phyloP scores from a whole-genome alignment of 2,113 vertebrate genomes.

The Euleptes europaea region DNA sequence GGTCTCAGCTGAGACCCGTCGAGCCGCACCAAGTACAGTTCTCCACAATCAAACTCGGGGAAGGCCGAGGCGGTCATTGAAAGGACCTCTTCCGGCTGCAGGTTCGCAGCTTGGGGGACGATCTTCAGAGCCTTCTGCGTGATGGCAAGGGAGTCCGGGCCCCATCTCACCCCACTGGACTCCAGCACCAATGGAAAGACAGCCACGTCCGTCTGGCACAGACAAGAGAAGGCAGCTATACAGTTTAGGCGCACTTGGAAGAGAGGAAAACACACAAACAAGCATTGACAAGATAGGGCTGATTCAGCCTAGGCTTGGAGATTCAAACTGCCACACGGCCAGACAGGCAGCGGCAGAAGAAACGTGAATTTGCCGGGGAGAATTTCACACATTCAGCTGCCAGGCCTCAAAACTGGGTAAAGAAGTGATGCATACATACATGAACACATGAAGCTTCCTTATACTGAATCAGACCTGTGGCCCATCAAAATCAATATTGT shows the following conservation, averaged over 20 bases:
- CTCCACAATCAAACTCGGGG: neutral
- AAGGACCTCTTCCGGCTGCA: neutral
- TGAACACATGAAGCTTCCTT: too few species aligned
- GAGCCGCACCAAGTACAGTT: neutral
- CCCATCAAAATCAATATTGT: too few species aligned
- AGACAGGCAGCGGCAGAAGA: too few species aligned
- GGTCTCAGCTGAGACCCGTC: neutral
- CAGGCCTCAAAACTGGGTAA: too few species aligned
- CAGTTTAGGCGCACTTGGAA: too few species aligned
- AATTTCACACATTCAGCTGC: too few species aligned
- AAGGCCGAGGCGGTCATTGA: neutral
- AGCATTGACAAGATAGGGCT: neutral
- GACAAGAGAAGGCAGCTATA: neutral
- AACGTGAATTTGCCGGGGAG: too few species aligned
- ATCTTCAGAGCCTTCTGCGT: neutral
- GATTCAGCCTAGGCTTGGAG: too few species aligned
- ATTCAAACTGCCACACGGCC: too few species aligned
- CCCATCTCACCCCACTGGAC: neutral
- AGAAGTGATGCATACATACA: too few species aligned
- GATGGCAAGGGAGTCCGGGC: neutral
- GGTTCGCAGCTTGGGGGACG: neutral
- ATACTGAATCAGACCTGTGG: too few species aligned
- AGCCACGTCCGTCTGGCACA: constrained; percentile 7
- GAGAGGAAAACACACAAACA: too few species aligned
- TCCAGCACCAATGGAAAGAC: neutral